These are phyloP conservation scores for Ochotona princeps DNA, from an alignment of 2,113 vertebrate genomes.

Conservation along the genomic window DNA sequence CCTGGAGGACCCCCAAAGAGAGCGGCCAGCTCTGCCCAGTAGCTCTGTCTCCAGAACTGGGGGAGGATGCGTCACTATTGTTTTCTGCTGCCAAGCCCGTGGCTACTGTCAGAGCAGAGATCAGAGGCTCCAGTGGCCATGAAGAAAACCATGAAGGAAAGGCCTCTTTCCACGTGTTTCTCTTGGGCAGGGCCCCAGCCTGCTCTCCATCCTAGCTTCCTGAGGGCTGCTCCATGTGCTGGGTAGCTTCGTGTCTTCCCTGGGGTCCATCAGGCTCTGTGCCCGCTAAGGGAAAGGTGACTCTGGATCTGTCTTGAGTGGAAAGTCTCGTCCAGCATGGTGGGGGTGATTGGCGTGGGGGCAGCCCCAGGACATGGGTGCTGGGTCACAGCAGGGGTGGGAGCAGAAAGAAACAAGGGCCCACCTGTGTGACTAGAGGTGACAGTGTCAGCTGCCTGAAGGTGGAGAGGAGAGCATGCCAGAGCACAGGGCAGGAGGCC, in stretches of 20 bases:
- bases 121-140: background rate
- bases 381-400: no score
- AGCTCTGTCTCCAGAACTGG: background rate
- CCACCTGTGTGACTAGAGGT: no score
- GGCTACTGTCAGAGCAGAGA: background rate
- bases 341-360: no score
- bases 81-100: background rate
- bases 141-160: background rate
- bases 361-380: no score
- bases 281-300: background rate
- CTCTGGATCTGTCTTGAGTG: background rate
- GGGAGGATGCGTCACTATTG: background rate
- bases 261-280: background rate
- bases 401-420: background rate
- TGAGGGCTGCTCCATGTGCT: background rate
- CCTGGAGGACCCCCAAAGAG: background rate
- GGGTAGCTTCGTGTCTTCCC: background rate
- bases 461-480: background rate
- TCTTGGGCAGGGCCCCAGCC: background rate
- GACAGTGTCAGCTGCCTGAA: no score
- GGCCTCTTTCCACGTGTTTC: background rate
- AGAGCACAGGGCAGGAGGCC: background rate
- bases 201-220: background rate
- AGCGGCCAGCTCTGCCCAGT: no score
- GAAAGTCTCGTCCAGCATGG: background rate